These are phyloP conservation scores for Schizopygopsis malacanthus DNA, from an alignment of 2,797 vertebrate species.

Conservation along the genomic window DNA sequence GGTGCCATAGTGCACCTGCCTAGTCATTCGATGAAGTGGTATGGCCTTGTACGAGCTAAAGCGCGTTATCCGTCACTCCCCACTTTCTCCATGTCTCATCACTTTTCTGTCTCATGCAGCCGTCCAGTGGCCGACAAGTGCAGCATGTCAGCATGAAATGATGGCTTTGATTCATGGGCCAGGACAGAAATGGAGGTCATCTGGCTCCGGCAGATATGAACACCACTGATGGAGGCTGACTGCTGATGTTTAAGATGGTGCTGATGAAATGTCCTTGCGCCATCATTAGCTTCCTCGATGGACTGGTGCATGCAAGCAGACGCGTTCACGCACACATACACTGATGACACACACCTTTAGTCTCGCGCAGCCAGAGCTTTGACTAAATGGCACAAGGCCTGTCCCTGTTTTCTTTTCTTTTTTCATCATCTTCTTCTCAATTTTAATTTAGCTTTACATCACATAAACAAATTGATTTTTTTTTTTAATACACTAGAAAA, in stretches of 20 bases:
- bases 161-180: constrained; percentile 77
- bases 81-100: constrained; percentile 70
- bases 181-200: constrained; percentile 74
- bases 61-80: constrained; percentile 72
- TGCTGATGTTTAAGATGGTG: constrained; percentile 68
- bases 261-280: constrained; percentile 69
- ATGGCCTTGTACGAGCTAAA: constrained; percentile 60
- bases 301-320: constrained; percentile 33
- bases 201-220: constrained; percentile 73
- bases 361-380: neutral
- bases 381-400: constrained; percentile 2
- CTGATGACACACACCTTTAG: constrained; percentile 1
- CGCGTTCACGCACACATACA: constrained; percentile 19
- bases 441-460: neutral
- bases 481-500: too few relatives aligned
- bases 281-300: constrained; percentile 58
- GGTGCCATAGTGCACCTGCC: constrained; percentile 46
- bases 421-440: neutral
- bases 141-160: constrained; percentile 70
- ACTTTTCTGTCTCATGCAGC: constrained; percentile 65
- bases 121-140: constrained; percentile 62
- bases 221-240: constrained; percentile 71
- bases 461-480: neutral
- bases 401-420: neutral
- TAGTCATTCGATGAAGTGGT: constrained; percentile 64